Conservation (phyloP, 2,113 vertebrate genomes). For the Hippocampus guttulatus region DNA sequence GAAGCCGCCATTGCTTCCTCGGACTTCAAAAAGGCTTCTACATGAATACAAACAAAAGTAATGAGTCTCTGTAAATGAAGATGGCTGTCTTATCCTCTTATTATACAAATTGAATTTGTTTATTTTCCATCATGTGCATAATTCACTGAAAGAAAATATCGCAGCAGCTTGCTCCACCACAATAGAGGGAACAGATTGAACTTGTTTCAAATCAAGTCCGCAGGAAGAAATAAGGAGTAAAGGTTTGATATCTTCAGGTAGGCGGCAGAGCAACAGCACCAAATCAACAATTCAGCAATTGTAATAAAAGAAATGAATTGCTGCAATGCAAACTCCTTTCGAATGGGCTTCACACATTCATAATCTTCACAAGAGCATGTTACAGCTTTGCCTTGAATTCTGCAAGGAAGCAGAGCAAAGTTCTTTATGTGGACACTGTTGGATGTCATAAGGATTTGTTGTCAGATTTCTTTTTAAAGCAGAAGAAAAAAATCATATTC, state of each 20-base stretch:
- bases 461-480: conserved; percentile 17
- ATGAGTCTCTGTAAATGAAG: conserved; percentile 53
- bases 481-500: conserved; percentile 13
- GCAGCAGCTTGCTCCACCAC: conserved; percentile 3
- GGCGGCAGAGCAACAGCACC: conserved; percentile 17
- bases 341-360: conserved; percentile 29
- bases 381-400: conserved; percentile 26
- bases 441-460: conserved; percentile 31
- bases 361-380: conserved; percentile 29
- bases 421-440: conserved; percentile 38
- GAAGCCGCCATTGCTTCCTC: conserved; percentile 36
- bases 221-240: conserved; percentile 8
- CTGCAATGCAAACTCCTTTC: conserved; percentile 19
- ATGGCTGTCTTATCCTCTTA: conserved; percentile 42
- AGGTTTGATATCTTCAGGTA: conserved; percentile 20
- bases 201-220: conserved; percentile 22
- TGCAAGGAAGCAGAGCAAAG: conserved; percentile 5
- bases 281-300: conserved; percentile 29
- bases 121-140: conserved; percentile 47
- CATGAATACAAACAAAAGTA: conserved; percentile 54
- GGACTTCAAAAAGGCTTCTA: conserved; percentile 61
- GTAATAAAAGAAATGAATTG: conserved; percentile 36
- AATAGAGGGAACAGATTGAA: conserved; percentile 21
- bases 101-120: conserved; percentile 55
- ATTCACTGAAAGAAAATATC: conserved; percentile 43